Conservation (phyloP, 1,140 invertebrate species). For the Pseudomyrmex gracilis region DNA sequence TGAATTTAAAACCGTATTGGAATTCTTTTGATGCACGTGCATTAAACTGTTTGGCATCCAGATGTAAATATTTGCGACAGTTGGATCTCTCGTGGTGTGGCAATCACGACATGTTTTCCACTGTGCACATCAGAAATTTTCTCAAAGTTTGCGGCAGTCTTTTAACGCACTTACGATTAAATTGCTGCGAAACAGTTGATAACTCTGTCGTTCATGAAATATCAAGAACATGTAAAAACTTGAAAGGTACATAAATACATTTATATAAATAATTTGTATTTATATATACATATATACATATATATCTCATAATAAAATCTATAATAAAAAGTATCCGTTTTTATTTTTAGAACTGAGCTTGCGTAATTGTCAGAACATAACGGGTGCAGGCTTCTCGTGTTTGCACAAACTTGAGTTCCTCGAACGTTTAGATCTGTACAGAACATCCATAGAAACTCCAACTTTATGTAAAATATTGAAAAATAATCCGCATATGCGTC, state of each 20-base stretch:
- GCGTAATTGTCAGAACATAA: conserved; percentile 87
- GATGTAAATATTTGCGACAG: conserved; percentile 90
- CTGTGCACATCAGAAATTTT: conserved; percentile 87
- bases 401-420: conserved; percentile 88
- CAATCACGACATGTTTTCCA: conserved; percentile 88
- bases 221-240: conserved; percentile 87
- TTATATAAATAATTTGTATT: conserved; percentile 37
- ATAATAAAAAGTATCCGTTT: neutral
- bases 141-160: conserved; percentile 88
- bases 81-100: conserved; percentile 96
- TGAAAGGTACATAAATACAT: conserved; percentile 88
- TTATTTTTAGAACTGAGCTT: conserved; percentile 88
- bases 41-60: conserved; percentile 84
- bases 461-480: conserved; percentile 88
- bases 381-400: conserved; percentile 87
- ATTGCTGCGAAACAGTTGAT: conserved; percentile 92
- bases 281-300: conserved; percentile 42
- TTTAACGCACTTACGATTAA: conserved; percentile 90
- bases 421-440: conserved; percentile 91
- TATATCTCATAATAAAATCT: too few species aligned
- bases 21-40: conserved; percentile 87
- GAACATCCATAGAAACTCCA: conserved; percentile 88
- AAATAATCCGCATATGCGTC: conserved; percentile 89
- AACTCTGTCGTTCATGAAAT: conserved; percentile 88
- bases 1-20: conserved; percentile 92